These are phyloP conservation scores for Scotopteryx bipunctaria DNA, from an alignment of 2,888 invertebrate species.

Conservation along the genomic window DNA sequence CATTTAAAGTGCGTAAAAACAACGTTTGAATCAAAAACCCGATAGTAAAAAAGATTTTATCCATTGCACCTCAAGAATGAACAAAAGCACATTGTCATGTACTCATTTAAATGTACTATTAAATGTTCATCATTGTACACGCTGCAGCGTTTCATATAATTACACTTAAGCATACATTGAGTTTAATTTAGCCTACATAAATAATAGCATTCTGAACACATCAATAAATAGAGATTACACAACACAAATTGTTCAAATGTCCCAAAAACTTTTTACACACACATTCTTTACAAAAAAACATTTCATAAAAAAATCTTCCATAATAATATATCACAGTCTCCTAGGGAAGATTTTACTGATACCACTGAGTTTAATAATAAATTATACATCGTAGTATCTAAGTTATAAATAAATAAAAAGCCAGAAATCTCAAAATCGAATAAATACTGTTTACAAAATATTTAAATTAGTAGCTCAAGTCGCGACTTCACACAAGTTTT, in stretches of 20 bases:
- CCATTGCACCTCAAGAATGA: slow-evolving; percentile 16
- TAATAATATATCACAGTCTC: slow-evolving; percentile 78
- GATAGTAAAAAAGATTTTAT: not conserved
- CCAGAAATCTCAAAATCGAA: slow-evolving; percentile 60
- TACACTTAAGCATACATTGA: slow-evolving; percentile 45
- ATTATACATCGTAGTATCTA: slow-evolving; percentile 55
- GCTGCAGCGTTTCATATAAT: slow-evolving; percentile 38
- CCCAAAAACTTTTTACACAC: slow-evolving; percentile 18
- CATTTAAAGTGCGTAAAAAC: no score
- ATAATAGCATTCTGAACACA: slow-evolving; percentile 56
- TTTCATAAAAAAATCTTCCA: slow-evolving; percentile 55
- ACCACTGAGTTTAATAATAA: slow-evolving; percentile 61
- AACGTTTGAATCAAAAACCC: no score
- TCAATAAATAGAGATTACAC: slow-evolving; percentile 59
- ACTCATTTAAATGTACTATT: slow-evolving; percentile 19
- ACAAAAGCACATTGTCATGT: slow-evolving; percentile 20
- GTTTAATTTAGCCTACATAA: slow-evolving; percentile 41
- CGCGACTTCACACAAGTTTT: slow-evolving; percentile 3
- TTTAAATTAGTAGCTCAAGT: slow-evolving; percentile 51
- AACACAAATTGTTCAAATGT: slow-evolving; percentile 41
- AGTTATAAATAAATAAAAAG: slow-evolving; percentile 67
- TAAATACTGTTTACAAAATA: slow-evolving; percentile 53
- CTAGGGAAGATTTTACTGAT: slow-evolving; percentile 73
- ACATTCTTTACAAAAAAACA: slow-evolving; percentile 41
- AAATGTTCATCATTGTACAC: slow-evolving; percentile 66